Conservation (phyloP, 2,888 invertebrate genomes). For the Euplexia lucipara region DNA sequence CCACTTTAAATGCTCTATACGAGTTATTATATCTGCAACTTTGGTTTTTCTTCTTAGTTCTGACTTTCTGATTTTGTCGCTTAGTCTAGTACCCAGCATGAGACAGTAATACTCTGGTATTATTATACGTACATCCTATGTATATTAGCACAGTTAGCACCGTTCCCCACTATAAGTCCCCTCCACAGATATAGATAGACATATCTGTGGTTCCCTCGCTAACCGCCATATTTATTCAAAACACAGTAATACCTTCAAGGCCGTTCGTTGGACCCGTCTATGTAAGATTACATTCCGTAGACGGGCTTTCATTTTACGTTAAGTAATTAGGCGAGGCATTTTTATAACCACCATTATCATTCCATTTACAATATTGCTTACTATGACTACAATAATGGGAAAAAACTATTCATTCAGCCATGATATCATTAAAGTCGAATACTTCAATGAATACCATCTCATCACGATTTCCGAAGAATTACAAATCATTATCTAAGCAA, state of each 20-base stretch:
- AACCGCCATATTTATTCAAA: conserved; percentile 4
- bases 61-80: too few species aligned
- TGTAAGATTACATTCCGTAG: conserved; percentile 20
- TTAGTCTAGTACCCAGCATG: too few species aligned
- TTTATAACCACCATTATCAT: conserved; percentile 20
- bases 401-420: conserved; percentile 24
- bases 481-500: not conserved
- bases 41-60: too few species aligned
- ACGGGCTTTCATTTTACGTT: conserved; percentile 24
- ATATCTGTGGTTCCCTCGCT: too few species aligned
- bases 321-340: conserved; percentile 27
- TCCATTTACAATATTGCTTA: conserved; percentile 19
- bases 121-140: not conserved
- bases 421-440: conserved; percentile 18
- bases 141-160: not conserved
- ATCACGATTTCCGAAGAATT: conserved; percentile 28
- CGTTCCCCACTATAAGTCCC: conserved; percentile 8
- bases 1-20: too few species aligned
- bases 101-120: not conserved
- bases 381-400: conserved; percentile 9
- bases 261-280: conserved; percentile 10
- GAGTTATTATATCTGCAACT: too few species aligned
- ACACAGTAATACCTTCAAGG: conserved; percentile 31
- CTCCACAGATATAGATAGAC: too few species aligned
- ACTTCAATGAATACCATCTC: conserved; percentile 10